Conservation (phyloP, 2,113 vertebrate species). For the Cettia cetti region DNA sequence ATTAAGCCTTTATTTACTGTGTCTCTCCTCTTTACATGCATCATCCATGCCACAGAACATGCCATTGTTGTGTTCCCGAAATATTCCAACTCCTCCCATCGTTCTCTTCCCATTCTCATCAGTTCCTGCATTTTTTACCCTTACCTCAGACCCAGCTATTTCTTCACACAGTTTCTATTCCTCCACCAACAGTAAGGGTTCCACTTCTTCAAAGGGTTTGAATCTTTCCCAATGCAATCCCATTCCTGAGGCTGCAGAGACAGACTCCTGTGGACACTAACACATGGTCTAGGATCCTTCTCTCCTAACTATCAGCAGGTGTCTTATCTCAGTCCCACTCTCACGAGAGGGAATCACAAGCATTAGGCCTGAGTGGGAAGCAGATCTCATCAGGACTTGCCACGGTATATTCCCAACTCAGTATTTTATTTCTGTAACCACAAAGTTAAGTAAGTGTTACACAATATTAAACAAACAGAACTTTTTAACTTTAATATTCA, state of each 20-base stretch:
- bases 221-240: background rate
- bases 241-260: background rate
- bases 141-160: background rate
- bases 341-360: background rate
- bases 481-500: conserved; percentile 76
- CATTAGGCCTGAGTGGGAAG: background rate
- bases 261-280: background rate
- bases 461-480: conserved; percentile 68
- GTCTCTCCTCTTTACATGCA: background rate
- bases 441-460: conserved; percentile 24
- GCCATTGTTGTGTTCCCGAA: background rate
- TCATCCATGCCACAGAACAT: background rate
- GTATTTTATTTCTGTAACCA: background rate
- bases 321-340: background rate
- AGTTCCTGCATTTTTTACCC: background rate
- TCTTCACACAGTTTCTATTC: background rate
- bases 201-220: background rate
- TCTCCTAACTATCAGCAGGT: background rate
- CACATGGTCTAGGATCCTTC: background rate
- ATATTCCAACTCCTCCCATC: background rate
- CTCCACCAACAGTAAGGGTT: background rate
- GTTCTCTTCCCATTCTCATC: background rate
- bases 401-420: background rate
- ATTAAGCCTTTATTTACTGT: background rate
- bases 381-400: background rate